Evolutionary conservation across 1,140 invertebrate species (phyloP), one percentile per base, ranked within the genome.

Genomic region (Penaeus indicus): DNA sequence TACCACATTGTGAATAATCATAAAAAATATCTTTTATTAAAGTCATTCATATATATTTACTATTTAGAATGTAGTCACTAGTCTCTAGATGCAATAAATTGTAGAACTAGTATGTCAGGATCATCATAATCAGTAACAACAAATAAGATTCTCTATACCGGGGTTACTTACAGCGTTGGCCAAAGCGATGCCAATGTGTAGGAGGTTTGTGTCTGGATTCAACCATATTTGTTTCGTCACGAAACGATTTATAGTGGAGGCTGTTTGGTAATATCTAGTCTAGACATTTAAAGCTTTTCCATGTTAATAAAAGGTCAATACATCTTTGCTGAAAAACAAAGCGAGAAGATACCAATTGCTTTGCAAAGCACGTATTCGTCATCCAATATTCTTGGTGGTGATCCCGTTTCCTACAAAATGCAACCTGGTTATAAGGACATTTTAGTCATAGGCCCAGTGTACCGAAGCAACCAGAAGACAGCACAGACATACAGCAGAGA

Each of bases 191-290:
- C 87, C 87, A 54, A 8, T 54, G 62, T 88, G 19, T 62, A 67
- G 81, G 87, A 84, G 22, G 75, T 78, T 88, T 84, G 67, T 88
- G 62, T 63, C 32, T 54, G 11, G 22, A 42, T 22, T 75, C 25
- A 5, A 61, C 32, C 64, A n/a, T 47, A 62, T 88, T 75, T 84
- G 69, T 88, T 88, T 88, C 69, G 72, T 88, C 54, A 63, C 69
- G 72, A 63, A 27, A 75, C 81, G 69, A 88, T 84, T 42, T 88
- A 18, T 54, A 81, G 42, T 72, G 62, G 38, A 47, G 54, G 22
- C n/a, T 67, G 21, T 42, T 27, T 64, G 61, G 25, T 61, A 61
- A 61, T 75, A 75, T 64, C 27, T 61, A 19, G 13, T n/a, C 61
- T 18, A 60, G 25, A 60, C 47, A 27, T 25, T 79, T 32, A 32